Evolutionary conservation across 2,797 vertebrate genomes (phyloP).

Genomic region (Stomatorhinus walkeri): DNA sequence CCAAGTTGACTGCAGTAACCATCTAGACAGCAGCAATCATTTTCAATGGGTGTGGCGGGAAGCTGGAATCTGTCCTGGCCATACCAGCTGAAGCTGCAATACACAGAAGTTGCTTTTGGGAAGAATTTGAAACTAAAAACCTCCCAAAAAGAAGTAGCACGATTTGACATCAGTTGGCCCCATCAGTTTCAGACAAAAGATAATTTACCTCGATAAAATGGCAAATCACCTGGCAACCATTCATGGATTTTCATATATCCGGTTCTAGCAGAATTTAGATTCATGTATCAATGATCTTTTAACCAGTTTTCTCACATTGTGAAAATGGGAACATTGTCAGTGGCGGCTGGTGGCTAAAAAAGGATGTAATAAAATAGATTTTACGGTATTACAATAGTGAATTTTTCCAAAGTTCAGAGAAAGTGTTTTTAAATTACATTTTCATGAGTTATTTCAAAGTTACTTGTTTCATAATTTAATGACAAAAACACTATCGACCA

Average conservation of each 20-base stretch:
- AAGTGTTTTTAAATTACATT: neutral
- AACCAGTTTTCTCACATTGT: neutral
- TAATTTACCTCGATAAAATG: neutral
- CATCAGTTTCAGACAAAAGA: neutral
- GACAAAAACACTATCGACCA: neutral
- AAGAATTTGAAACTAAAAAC: neutral
- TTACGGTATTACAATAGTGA: neutral
- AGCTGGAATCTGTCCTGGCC: neutral
- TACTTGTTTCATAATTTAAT: neutral
- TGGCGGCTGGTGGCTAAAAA: neutral
- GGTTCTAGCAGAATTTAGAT: neutral
- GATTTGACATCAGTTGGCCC: neutral
- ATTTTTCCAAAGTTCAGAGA: neutral
- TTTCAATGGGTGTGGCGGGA: neutral
- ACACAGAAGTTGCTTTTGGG: neutral
- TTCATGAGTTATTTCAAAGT: neutral
- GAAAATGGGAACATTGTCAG: neutral
- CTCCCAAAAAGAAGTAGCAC: neutral
- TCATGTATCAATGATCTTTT: neutral
- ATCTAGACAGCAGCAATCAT: neutral
- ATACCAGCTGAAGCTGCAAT: neutral
- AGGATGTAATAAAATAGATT: neutral
- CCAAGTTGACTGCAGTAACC: neutral
- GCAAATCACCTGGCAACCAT: neutral
- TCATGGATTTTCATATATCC: neutral